Evolutionary conservation across 2,113 vertebrate genomes (phyloP).

Genomic region (Pogonocichla stellata): DNA sequence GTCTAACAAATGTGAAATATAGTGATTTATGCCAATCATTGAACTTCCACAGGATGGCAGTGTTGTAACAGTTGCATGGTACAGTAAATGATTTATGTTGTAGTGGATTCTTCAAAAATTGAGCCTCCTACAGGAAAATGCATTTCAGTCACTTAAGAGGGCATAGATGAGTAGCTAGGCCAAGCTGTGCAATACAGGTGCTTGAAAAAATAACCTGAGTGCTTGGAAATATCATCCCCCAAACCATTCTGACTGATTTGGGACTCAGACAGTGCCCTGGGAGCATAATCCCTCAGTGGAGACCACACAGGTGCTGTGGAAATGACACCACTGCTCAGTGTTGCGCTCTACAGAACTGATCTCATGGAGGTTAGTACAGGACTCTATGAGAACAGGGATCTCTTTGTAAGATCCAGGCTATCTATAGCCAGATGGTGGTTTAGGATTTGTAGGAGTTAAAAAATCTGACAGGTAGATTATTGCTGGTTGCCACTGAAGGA

Average conservation of each 20-base stretch:
- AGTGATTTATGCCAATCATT: slow-evolving; percentile 58
- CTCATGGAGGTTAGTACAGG: background rate
- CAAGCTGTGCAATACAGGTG: background rate
- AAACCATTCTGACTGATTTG: background rate
- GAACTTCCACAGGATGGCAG: slow-evolving; percentile 78
- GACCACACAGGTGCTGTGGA: background rate
- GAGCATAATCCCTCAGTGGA: background rate
- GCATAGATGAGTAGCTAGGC: background rate
- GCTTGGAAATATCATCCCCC: background rate
- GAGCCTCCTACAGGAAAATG: background rate
- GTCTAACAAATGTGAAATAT: background rate
- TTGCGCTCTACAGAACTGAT: background rate
- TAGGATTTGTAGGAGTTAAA: background rate
- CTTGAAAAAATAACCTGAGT: background rate
- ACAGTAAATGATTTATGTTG: slow-evolving; percentile 57
- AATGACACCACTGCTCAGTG: background rate
- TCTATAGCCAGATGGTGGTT: background rate
- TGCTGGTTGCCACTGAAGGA: background rate
- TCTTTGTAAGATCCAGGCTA: rapidly evolving
- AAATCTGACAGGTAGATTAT: background rate
- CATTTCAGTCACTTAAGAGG: background rate
- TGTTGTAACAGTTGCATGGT: slow-evolving; percentile 61
- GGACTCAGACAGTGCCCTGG: background rate
- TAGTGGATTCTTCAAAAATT: slow-evolving; percentile 15
- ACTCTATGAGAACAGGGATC: background rate